phyloP scores from a whole-genome alignment of 53 echinoderm and acorn worm species.

The Temnopleurus reevesii region DNA sequence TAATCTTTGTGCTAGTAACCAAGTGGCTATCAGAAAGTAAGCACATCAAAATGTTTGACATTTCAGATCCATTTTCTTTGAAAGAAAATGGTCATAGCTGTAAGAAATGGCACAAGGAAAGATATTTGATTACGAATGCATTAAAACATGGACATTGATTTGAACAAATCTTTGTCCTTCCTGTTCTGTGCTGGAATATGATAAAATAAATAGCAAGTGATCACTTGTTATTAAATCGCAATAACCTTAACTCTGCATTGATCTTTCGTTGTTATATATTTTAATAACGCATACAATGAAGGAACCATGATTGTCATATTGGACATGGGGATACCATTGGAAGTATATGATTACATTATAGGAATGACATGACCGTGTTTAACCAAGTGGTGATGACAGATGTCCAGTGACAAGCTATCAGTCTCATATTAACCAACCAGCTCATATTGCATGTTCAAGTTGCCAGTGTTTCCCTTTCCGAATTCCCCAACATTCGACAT shows the following conservation, averaged over 20 bases:
- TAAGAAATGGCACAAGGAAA: not conserved
- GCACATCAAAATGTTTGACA: not conserved
- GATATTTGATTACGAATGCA: too few species aligned
- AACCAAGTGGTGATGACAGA: constrained; percentile 9
- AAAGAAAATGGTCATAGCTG: not conserved
- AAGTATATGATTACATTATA: not conserved
- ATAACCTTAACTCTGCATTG: too few species aligned
- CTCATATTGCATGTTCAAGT: constrained; percentile 35
- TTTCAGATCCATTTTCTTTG: not conserved
- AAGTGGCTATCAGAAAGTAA: constrained; percentile 7
- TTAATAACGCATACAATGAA: too few species aligned
- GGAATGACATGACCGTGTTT: not conserved
- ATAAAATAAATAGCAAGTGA: too few species aligned
- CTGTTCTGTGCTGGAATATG: too few species aligned
- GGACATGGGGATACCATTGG: too few species aligned
- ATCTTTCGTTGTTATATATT: too few species aligned
- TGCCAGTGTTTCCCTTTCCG: not conserved
- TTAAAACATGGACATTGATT: not conserved
- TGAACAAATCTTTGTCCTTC: too few species aligned
- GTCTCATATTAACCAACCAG: constrained; percentile 19
- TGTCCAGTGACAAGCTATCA: constrained; percentile 38
- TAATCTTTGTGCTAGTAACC: not conserved
- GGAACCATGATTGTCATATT: too few species aligned
- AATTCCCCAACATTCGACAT: constrained; percentile 17
- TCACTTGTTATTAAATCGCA: too few species aligned